These are phyloP conservation scores for Plotosus lineatus DNA, from an alignment of 2,113 vertebrate genomes.

Conservation along the genomic window DNA sequence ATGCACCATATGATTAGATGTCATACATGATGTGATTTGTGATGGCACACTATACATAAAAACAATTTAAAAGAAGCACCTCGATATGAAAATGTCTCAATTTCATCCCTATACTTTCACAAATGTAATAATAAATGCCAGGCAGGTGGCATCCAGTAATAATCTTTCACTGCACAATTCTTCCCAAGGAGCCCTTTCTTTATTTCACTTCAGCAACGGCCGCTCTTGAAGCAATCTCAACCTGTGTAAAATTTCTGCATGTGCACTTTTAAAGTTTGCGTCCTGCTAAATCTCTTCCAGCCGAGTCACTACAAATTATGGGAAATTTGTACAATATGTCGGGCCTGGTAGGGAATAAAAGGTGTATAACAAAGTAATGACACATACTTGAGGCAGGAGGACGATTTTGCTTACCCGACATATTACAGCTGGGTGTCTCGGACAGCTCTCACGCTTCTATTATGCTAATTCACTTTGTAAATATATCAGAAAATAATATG, in stretches of 20 bases:
- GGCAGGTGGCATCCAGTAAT: constrained; percentile 12
- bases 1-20: constrained; percentile 63
- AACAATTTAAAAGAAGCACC: constrained; percentile 39
- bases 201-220: constrained; percentile 24
- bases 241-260: constrained; percentile 26
- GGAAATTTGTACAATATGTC: constrained; percentile 31
- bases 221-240: constrained; percentile 11
- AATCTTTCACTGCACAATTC: constrained; percentile 15
- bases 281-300: constrained; percentile 5
- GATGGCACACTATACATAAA: constrained; percentile 19
- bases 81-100: constrained; percentile 29
- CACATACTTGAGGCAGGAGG: background rate
- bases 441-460: constrained; percentile 11
- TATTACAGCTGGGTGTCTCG: constrained; percentile 11
- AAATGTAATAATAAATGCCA: constrained; percentile 28
- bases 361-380: constrained; percentile 32
- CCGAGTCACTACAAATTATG: constrained; percentile 14
- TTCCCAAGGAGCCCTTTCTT: constrained; percentile 26
- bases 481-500: constrained; percentile 41
- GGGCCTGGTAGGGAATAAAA: background rate
- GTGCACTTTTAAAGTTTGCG: constrained; percentile 28
- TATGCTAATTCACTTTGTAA: constrained; percentile 37
- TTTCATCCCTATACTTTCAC: constrained; percentile 24
- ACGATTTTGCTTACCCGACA: constrained; percentile 17
- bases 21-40: constrained; percentile 36